Percentiles rank a stretch among this genome's conserved stretches.
Evolutionary conservation across 2,888 invertebrate genomes (phyloP).

Genomic region (Cybosia mesomella): DNA sequence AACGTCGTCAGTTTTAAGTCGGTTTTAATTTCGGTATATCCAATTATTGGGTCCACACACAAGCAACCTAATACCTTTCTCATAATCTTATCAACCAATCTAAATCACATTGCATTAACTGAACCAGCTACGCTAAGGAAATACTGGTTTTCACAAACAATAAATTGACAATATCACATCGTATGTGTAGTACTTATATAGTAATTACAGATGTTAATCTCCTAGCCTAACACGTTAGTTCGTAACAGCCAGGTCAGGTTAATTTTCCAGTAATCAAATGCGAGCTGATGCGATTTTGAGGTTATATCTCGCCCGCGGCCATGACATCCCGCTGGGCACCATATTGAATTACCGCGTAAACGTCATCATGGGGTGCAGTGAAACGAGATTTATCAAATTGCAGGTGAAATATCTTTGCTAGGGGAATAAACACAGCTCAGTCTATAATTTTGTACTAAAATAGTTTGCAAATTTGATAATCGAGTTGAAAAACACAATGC

Average conservation of each 20-base stretch:
- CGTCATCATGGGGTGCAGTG: slow-evolving; percentile 56
- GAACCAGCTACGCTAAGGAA: neutral
- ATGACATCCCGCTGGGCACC: slow-evolving; percentile 62
- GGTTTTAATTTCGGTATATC: too few relatives aligned
- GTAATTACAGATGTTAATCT: slow-evolving; percentile 31
- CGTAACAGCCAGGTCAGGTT: slow-evolving; percentile 65
- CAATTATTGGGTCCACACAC: neutral
- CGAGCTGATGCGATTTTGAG: slow-evolving; percentile 75
- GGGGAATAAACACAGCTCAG: slow-evolving; percentile 24
- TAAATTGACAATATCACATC: neutral
- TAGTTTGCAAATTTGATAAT: neutral
- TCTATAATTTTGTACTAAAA: slow-evolving; percentile 25
- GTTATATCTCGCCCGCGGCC: slow-evolving; percentile 72
- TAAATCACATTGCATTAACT: neutral
- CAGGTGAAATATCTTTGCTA: slow-evolving; percentile 48
- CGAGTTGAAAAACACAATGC: too few relatives aligned
- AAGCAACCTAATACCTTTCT: too few relatives aligned
- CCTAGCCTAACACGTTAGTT: slow-evolving; percentile 51
- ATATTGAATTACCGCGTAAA: slow-evolving; percentile 73
- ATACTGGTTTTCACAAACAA: neutral
- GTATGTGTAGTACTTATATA: too few relatives aligned
- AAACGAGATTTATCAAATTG: slow-evolving; percentile 56
- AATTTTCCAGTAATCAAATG: slow-evolving; percentile 77
- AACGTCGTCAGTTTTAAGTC: too few relatives aligned
- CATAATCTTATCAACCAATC: neutral